Percentiles rank a stretch among this genome's conserved stretches.
Evolutionary conservation across 2,888 invertebrate genomes (phyloP).

Genomic region (Scaptomyza caliginosa): DNA sequence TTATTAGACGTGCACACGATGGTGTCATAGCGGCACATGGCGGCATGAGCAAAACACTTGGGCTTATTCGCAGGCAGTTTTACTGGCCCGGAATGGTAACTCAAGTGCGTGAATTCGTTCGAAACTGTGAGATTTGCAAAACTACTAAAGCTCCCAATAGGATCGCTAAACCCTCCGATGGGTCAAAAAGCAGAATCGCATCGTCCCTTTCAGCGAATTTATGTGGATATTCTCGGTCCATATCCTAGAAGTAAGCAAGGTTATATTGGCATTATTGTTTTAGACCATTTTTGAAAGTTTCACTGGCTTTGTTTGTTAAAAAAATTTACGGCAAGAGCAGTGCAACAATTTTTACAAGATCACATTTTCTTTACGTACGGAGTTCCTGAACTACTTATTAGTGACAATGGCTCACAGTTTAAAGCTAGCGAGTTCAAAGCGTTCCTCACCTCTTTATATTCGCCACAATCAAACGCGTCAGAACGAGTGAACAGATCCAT

Average conservation of each 20-base stretch:
- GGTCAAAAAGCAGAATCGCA: background rate
- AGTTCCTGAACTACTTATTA: constrained; percentile 1
- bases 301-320: constrained; percentile 4
- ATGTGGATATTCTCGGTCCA: background rate
- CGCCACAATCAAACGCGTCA: background rate
- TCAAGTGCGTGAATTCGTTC: background rate
- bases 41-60: background rate
- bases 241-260: constrained; percentile 2
- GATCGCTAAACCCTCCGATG: background rate
- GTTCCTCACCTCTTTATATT: background rate
- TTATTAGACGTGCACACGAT: background rate
- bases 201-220: constrained; percentile 2
- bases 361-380: constrained; percentile 1
- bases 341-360: background rate
- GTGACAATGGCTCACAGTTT: constrained; percentile 8
- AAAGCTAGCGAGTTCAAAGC: constrained; percentile 7
- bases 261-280: constrained; percentile 3
- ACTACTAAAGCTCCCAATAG: background rate
- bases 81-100: background rate
- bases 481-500: background rate
- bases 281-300: constrained; percentile 3
- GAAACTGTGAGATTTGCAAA: background rate
- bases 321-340: background rate
- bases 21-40: background rate
- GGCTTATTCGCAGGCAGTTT: background rate